phyloP scores from a whole-genome alignment of 2,888 invertebrate species.

The Blastobasis adustella region DNA sequence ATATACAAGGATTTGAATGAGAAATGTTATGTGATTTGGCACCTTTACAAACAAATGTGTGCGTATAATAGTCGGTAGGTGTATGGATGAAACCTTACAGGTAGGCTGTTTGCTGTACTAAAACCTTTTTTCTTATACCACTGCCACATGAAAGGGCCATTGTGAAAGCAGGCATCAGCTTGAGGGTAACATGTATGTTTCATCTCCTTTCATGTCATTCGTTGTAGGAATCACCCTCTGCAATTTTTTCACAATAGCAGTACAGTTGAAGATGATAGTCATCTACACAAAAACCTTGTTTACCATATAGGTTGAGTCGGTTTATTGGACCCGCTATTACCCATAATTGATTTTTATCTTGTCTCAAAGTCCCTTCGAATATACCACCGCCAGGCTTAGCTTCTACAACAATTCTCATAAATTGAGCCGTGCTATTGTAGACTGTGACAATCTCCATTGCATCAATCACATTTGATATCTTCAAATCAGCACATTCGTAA shows the following conservation, averaged over 20 bases:
- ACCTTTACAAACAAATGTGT: conserved; percentile 78
- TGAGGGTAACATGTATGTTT: conserved; percentile 73
- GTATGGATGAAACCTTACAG: conserved; percentile 78
- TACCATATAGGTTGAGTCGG: conserved; percentile 81
- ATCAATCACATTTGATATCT: too few species aligned
- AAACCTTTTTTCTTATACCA: conserved; percentile 80
- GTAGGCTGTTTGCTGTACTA: conserved; percentile 81
- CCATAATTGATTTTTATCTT: conserved; percentile 25
- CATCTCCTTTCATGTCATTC: conserved; percentile 73
- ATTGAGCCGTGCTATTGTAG: too few species aligned
- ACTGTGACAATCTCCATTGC: too few species aligned
- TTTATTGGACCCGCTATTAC: conserved; percentile 79
- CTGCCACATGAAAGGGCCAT: conserved; percentile 88
- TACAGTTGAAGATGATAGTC: conserved; percentile 66
- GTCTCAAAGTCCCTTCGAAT: conserved; percentile 81
- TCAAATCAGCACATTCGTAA: too few species aligned
- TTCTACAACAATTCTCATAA: conserved; percentile 66
- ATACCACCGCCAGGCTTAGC: conserved; percentile 77
- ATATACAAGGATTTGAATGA: too few species aligned
- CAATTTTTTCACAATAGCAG: background rate
- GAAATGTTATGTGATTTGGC: conserved; percentile 14
- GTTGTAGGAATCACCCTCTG: too few species aligned
- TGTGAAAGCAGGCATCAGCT: conserved; percentile 76
- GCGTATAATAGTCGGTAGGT: conserved; percentile 88
- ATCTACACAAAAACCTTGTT: conserved; percentile 80